Base-by-base conservation (phyloP, 2,888 invertebrate genomes). In the Hedya salicella region DNA sequence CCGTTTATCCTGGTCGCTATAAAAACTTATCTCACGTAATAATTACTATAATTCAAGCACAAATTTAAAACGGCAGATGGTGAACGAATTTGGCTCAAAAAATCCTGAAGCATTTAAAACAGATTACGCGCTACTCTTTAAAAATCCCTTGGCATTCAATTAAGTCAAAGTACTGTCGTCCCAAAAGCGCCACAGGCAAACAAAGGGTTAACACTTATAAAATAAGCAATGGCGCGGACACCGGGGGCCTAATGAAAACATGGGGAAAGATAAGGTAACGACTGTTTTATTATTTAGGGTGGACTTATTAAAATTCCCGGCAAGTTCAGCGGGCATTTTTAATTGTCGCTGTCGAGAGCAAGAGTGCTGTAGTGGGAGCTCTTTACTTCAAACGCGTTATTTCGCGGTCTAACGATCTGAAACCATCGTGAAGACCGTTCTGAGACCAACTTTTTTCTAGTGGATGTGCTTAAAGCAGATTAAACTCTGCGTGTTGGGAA, bases 171-270 rank as follows among this genome's bases (percentile, higher is more conserved):
- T 48, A 48, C 30, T 11, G 9, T 17, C 0, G 25, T 25, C 25
- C 49, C 40, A 16, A 44, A 50, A 50, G 32, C 25, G 39, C 21
- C 64, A n/a, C 40, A 21, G 13, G 50, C 57, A 4, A 25, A n/a
- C 32, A 36, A 59, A 57, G 57, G 64, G 64, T 83, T 86, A 85
- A 81, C 77, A 81, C 79, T 69, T 71, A 62, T 70, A 69, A 83
- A 81, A 83, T 81, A 80, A 75, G 79, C 81, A 80, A 79, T 82
- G 78, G 79, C 75, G 78, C 75, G 72, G 70, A 60, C 61, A 46
- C 53, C 44, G 60, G 69, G 25, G 70, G 67, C 53, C 62, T 74
- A 78, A 78, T 77, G 75, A 78, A 78, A 77, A 78, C 77, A 79
- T 74, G 44, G 70, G 69, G 71, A 68, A 70, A 76, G 75, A 77